Evolutionary conservation across 1,140 invertebrate species (phyloP).

Genomic region (Neodiprion virginianus): DNA sequence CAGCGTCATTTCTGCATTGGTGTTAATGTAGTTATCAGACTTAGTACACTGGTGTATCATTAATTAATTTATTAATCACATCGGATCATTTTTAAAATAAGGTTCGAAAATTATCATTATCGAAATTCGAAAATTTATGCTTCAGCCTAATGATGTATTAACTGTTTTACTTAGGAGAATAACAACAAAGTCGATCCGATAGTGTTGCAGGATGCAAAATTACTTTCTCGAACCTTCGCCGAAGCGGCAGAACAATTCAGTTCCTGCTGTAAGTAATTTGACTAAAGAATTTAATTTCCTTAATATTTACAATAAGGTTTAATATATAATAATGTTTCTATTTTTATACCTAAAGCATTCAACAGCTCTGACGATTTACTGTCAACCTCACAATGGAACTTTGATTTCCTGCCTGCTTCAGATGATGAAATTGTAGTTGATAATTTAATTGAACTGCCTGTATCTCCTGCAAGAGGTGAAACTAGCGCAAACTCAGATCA

Average conservation of each 20-base stretch:
- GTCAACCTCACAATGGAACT: conserved; percentile 37
- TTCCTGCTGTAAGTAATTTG: conserved; percentile 34
- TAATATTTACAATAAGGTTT: neutral
- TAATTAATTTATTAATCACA: no score
- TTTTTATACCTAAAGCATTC: conserved; percentile 26
- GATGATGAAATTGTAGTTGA: conserved; percentile 43
- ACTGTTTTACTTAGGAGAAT: conserved; percentile 29
- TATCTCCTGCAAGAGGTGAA: conserved; percentile 28
- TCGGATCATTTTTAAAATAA: no score
- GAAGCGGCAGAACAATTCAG: conserved; percentile 37
- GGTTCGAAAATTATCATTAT: no score
- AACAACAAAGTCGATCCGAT: conserved; percentile 30
- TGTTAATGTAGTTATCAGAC: no score
- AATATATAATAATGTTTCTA: conserved; percentile 10
- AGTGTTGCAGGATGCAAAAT: conserved; percentile 42
- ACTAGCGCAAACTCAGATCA: neutral
- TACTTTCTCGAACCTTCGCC: conserved; percentile 44
- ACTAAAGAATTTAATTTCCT: neutral
- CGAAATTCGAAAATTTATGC: no score
- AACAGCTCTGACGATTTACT: conserved; percentile 39
- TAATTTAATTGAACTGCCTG: conserved; percentile 48
- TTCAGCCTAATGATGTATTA: neutral
- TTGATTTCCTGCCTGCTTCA: conserved; percentile 43
- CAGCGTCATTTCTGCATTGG: no score
- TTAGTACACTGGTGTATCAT: no score